These are phyloP conservation scores for Venturia canescens DNA, from an alignment of 1,140 invertebrate species.

Conservation along the genomic window DNA sequence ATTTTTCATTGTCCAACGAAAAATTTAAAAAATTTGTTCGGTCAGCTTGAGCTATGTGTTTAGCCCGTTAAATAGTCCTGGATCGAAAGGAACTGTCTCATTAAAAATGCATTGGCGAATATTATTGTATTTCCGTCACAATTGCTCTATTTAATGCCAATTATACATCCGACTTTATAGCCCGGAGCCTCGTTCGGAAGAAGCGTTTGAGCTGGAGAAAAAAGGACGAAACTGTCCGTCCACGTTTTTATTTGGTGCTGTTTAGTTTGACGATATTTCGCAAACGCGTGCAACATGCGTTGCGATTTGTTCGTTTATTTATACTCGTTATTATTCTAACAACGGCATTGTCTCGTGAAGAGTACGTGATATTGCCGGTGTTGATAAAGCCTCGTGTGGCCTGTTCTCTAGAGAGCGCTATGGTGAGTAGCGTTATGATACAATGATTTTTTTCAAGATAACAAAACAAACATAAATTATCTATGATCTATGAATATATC, in stretches of 20 bases:
- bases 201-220: not conserved
- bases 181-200: slow-evolving; percentile 14
- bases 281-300: not conserved
- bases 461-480: too few species aligned
- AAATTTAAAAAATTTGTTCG: too few species aligned
- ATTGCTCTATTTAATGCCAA: too few species aligned
- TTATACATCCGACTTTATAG: too few species aligned
- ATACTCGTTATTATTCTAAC: not conserved
- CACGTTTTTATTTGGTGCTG: not conserved
- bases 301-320: not conserved
- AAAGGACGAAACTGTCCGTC: not conserved
- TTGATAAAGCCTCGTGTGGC: not conserved
- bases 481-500: not conserved
- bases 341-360: slow-evolving; percentile 11
- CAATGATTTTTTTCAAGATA: not conserved
- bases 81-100: too few species aligned
- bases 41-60: too few species aligned
- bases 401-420: slow-evolving; percentile 35
- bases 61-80: too few species aligned
- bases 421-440: slow-evolving; percentile 73
- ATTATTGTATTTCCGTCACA: too few species aligned
- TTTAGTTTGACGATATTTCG: not conserved
- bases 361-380: not conserved
- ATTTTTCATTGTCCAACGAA: too few species aligned
- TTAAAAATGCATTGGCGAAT: too few species aligned